Percentiles rank a stretch among this genome's conserved stretches.
Evolutionary conservation across 2,888 invertebrate species (phyloP).

Genomic region (Agapetus fuscipes): DNA sequence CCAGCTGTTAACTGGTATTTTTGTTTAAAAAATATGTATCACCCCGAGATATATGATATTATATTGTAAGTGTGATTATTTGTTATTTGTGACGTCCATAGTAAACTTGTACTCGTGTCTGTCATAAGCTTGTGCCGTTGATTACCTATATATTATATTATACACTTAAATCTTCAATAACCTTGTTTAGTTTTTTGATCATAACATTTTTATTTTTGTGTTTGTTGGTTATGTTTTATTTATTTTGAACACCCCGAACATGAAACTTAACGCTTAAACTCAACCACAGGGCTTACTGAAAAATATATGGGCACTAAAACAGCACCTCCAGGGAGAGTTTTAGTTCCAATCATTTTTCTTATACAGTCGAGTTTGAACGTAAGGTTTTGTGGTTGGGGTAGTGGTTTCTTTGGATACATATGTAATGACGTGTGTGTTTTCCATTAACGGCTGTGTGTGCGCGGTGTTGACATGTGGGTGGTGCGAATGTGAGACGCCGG

Average conservation of each 20-base stretch:
- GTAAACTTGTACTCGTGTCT: slow-evolving; percentile 39
- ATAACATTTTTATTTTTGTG: slow-evolving; percentile 9
- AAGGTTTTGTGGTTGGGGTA: too few relatives aligned
- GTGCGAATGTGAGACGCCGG: slow-evolving; percentile 8
- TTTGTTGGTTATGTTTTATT: slow-evolving; percentile 10
- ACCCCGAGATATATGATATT: too few relatives aligned
- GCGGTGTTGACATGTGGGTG: not conserved
- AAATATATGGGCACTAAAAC: too few relatives aligned
- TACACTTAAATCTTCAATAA: not conserved
- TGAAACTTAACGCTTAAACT: too few relatives aligned
- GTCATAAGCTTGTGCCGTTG: slow-evolving; percentile 30
- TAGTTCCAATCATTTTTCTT: too few relatives aligned
- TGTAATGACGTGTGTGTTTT: slow-evolving; percentile 16
- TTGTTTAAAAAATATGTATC: too few relatives aligned
- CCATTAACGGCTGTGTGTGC: slow-evolving; percentile 16
- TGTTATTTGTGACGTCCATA: slow-evolving; percentile 22
- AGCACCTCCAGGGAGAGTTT: too few relatives aligned
- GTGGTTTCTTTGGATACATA: slow-evolving; percentile 15
- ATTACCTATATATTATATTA: slow-evolving; percentile 9
- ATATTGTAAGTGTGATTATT: slow-evolving; percentile 12
- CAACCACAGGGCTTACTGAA: too few relatives aligned
- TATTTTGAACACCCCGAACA: too few relatives aligned
- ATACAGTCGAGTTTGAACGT: too few relatives aligned
- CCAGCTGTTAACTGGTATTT: too few relatives aligned
- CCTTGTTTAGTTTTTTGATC: not conserved